Conservation (phyloP, 2,113 vertebrate species). For the Boleophthalmus pectinirostris region DNA sequence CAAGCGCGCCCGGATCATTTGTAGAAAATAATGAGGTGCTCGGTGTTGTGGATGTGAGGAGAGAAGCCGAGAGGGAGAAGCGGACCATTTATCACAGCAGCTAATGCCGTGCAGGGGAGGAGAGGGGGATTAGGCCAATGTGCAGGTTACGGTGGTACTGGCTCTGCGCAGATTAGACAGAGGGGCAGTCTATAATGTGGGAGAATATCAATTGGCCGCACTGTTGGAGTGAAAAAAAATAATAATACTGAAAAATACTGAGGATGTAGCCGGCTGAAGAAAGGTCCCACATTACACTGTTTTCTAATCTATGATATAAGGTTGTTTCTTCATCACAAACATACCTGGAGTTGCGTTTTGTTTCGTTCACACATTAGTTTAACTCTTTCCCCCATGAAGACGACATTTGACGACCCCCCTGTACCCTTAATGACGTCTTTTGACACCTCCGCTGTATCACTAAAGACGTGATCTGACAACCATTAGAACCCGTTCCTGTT, state of each 20-base stretch:
- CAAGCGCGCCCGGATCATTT: slow-evolving; percentile 5
- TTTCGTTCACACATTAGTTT: too few relatives aligned
- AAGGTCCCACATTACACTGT: too few relatives aligned
- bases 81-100: neutral
- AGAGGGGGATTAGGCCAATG: neutral
- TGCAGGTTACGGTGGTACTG: neutral
- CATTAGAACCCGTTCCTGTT: too few relatives aligned
- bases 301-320: too few relatives aligned
- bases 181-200: neutral
- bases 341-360: too few relatives aligned
- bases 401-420: too few relatives aligned
- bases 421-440: too few relatives aligned
- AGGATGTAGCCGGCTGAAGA: neutral
- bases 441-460: too few relatives aligned
- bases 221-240: neutral
- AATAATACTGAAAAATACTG: neutral
- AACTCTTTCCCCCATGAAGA: too few relatives aligned
- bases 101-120: neutral
- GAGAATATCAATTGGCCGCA: neutral
- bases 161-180: neutral
- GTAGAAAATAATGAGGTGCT: slow-evolving; percentile 2
- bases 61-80: neutral
- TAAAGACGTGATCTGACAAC: too few relatives aligned
- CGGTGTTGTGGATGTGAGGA: neutral
- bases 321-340: too few relatives aligned